Base-by-base conservation (phyloP, 2,888 invertebrate genomes). In the Lumbricus terrestris region DNA sequence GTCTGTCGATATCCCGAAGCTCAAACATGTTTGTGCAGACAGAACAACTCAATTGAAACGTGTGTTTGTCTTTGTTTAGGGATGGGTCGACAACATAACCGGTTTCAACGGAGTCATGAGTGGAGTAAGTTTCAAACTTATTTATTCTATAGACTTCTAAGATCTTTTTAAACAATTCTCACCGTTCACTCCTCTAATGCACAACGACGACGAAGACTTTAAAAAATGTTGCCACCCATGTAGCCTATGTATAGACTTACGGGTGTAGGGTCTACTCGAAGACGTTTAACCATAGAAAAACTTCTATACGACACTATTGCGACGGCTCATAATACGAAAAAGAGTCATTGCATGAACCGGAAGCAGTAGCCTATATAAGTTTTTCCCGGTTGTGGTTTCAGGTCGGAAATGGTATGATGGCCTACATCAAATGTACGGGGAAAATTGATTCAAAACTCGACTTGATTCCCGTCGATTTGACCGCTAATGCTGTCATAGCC, bases 71-170 rank as follows among this genome's bases (percentile, higher is more conserved):
- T 20, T 34, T 35, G 20, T 85, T 34, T 85, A 85, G 85, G 85
- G 85, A 85, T 85, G 85, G 85, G 85, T 85, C 85, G 85, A 85
- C 16, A 85, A 85, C 37, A 35, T 85, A 4, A 85, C 35, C 34
- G 85, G 85, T 23, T 85, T 85, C 85, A 85, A 85, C 34, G 85
- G 85, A 34, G 35, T 85, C 18, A 85, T 85, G 85, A 85, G 85
- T 35, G 85, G 85, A 23, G 85, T 85, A 85, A 85, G 85, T 85
- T 85, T 34, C 34, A 85, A 34, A 47, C 1, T 47, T 40, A 40
- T 11, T 40, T 47, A 13, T 54, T 54, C 16, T 16, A 69, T 69
- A 16, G 69, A 69, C 69, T 69, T n/a, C 69, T 69, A n/a, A n/a
- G n/a, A n/a, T n/a, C 1, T n/a, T n/a, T n/a, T 69, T 47, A n/a